Conservation (phyloP, 2,888 invertebrate genomes). For the Drosophila longiperda region DNA sequence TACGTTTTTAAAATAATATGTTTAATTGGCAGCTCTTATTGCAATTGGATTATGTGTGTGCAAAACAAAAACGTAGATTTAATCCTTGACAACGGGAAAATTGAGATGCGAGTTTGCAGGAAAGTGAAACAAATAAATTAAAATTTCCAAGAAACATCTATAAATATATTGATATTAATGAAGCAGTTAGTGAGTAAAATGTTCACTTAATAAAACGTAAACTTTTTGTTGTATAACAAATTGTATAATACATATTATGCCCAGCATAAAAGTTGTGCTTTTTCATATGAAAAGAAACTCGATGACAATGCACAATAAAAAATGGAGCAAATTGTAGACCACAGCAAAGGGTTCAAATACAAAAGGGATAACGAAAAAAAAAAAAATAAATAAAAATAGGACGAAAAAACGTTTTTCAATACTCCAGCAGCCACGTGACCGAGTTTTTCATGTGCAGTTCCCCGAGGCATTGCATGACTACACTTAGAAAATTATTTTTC, state of each 20-base stretch:
- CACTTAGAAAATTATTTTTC: neutral
- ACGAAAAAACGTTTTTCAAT: constrained; percentile 49
- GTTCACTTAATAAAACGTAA: neutral
- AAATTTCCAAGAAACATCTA: neutral
- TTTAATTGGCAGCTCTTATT: neutral
- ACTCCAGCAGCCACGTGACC: constrained; percentile 51
- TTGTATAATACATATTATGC: neutral
- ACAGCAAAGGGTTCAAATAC: neutral
- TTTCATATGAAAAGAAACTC: constrained; percentile 6
- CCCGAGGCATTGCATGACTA: neutral
- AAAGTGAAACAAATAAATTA: no score
- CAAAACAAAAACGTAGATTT: neutral
- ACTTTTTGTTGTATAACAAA: neutral
- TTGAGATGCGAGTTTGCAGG: no score
- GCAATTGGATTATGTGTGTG: neutral
- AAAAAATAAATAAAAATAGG: neutral
- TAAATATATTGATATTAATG: neutral
- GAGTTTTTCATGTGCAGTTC: constrained; percentile 38
- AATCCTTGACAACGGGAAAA: no score
- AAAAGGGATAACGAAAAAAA: constrained; percentile 8
- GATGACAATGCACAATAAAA: constrained; percentile 31
- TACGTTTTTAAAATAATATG: neutral
- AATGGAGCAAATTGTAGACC: constrained; percentile 13
- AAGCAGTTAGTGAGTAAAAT: neutral
- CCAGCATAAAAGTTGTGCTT: no score